Base-by-base conservation (phyloP, 2,797 vertebrate species). In the Etheostoma nigrum region DNA sequence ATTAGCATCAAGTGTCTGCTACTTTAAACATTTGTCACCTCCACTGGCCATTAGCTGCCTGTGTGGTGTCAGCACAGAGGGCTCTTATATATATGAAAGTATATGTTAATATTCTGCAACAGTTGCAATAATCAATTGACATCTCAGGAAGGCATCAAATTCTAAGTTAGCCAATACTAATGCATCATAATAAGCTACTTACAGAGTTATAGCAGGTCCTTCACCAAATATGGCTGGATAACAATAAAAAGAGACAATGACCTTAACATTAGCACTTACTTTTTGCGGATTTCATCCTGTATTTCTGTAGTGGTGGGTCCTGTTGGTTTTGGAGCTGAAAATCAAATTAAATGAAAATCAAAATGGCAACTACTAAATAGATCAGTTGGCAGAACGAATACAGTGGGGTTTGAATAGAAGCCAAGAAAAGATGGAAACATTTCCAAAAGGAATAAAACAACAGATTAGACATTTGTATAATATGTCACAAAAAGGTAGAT, bases 201-300 rank as follows among this genome's bases (percentile, higher is more conserved):
- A 5, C 8, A 67, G 54, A 45, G 23, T 67, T 52, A 48, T 6
- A 57, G 44, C 15, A 48, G 27, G 13, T 40, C n/a, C 7, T 51
- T 55, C 10, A 30, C 13, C 25, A 72, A 49, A 61, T 45, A 67
- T 40, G 10, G 11, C n/a, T 27, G 5, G 6, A 58, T 7, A 48
- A 16, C 8, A 78, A 62, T 27, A 44, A 60, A 54, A 60, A 52
- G 6, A 19, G 4, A 54, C 30, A 45, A n/a, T 45, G 44, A 49
- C 58, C 13, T 42, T 58, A 8, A 64, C 19, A 62, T 67, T 10
- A 61, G 7, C 15, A 91, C 94, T 45, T 84, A 95, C 95, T 92
- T 91, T 86, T 87, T 93, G 49, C 88, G 85, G 10, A 93, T 88
- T 70, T 95, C 94, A 57, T 95, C 91, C 25, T 92, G 88, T 42